Base-by-base conservation (phyloP, 1,140 invertebrate genomes). In the Lethrus apterus region DNA sequence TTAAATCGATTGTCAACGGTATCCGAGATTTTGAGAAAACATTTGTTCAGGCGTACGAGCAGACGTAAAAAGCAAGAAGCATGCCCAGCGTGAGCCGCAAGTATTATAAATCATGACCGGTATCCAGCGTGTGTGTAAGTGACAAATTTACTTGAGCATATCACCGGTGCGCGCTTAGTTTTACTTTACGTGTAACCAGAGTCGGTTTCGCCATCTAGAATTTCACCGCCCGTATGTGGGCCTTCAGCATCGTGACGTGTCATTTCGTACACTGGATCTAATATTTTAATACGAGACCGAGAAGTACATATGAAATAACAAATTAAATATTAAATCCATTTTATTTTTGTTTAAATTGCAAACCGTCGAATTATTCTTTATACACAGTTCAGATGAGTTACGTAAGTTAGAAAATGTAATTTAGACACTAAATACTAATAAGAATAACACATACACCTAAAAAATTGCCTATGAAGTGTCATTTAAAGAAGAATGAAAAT, bases 111-210 rank as follows among this genome's bases (percentile, higher is more conserved):
- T 38, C 35, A 38, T 38, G 35, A 38, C 35, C 35, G n/a, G 35
- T 38, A 38, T 38, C 35, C 35, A 38, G 19, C 35, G 35, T 38
- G 35, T 17, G 18, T 38, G 35, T 38, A 38, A 38, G 35, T 38
- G 35, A 38, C 35, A 38, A 38, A 38, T 38, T 38, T 38, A 38
- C 35, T 38, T 38, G 35, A 38, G 35, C 35, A 38, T 38, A 38
- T 38, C 35, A 38, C 35, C 35, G 35, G 35, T 18, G 24, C 24
- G 24, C 35, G 35, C 35, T 38, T 21, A 21, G 35, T 38, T 38
- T 38, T 38, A 38, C 35, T 38, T 38, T 38, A 38, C 35, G 19
- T 38, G 35, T 38, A 38, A 38, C 35, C 35, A 38, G 35, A 38
- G 35, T 38, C 35, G 35, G 35, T 38, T 21, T 38, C 35, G 35